A percentile compares a stretch with the other conserved stretches of the same genome.
phyloP scores from a whole-genome alignment of 2,888 invertebrate genomes.

The Tetramorium bicarinatum region DNA sequence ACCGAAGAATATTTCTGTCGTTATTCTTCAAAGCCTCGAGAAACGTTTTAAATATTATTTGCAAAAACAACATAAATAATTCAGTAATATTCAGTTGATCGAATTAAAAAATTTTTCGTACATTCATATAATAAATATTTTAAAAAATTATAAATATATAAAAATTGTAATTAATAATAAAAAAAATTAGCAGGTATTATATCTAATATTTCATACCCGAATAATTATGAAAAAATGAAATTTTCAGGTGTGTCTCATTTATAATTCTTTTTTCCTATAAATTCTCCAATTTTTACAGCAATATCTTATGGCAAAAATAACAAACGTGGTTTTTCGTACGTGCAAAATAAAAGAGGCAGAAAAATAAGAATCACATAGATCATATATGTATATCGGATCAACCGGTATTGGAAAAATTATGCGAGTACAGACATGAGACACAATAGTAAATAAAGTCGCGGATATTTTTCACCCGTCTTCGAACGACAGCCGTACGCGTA shows the following conservation, averaged over 20 bases:
- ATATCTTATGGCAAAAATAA: neutral
- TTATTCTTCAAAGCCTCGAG: neutral
- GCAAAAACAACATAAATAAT: neutral
- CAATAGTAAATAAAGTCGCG: slow-evolving; percentile 8
- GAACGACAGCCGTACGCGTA: neutral
- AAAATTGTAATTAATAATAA: neutral
- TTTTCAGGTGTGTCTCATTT: neutral
- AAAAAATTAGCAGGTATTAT: neutral
- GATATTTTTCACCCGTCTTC: slow-evolving; percentile 30
- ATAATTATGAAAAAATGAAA: neutral
- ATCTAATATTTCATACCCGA: neutral
- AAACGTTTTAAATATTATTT: neutral
- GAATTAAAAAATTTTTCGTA: neutral
- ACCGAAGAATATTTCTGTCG: neutral
- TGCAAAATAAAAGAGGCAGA: neutral
- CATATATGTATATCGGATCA: neutral
- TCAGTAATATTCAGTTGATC: neutral
- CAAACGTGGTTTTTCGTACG: neutral
- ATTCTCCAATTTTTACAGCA: neutral
- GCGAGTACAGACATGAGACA: neutral
- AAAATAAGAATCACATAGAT: slow-evolving; percentile 4
- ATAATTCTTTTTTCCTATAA: neutral
- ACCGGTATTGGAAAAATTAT: neutral
- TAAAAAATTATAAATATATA: neutral
- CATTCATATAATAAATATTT: neutral